These are phyloP conservation scores for Aleiodes alternator DNA, from an alignment of 2,888 invertebrate species.

Conservation along the genomic window DNA sequence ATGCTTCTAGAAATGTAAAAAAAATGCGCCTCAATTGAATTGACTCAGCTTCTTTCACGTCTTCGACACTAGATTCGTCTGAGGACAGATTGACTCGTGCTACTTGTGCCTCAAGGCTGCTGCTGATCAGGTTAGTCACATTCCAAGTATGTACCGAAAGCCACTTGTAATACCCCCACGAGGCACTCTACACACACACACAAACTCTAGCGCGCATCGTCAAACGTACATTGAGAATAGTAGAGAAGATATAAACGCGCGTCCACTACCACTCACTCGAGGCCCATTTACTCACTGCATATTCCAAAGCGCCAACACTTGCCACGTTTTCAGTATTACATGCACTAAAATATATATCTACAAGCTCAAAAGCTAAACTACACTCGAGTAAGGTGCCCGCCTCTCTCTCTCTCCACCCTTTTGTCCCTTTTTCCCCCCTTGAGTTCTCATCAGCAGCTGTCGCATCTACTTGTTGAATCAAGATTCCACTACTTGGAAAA, in stretches of 20 bases:
- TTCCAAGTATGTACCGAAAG: constrained; percentile 63
- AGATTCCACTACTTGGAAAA: constrained; percentile 42
- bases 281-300: not conserved
- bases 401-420: not conserved
- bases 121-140: constrained; percentile 66
- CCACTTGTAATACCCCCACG: constrained; percentile 41
- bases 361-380: constrained; percentile 53
- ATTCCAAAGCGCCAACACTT: too few species aligned
- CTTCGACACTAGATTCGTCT: constrained; percentile 42
- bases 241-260: constrained; percentile 43
- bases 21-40: too few species aligned
- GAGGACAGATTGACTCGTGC: constrained; percentile 64
- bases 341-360: constrained; percentile 47
- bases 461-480: constrained; percentile 68
- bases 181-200: constrained; percentile 35
- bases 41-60: too few species aligned
- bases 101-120: constrained; percentile 68
- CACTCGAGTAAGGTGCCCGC: constrained; percentile 18
- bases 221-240: constrained; percentile 29
- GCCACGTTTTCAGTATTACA: constrained; percentile 47
- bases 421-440: constrained; percentile 8
- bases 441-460: constrained; percentile 67
- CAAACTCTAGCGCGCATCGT: constrained; percentile 37
- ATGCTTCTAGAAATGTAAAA: too few species aligned
- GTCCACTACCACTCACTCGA: constrained; percentile 37